Evolutionary conservation across 2,797 vertebrate species (phyloP).

Genomic region (Smutsia gigantea): DNA sequence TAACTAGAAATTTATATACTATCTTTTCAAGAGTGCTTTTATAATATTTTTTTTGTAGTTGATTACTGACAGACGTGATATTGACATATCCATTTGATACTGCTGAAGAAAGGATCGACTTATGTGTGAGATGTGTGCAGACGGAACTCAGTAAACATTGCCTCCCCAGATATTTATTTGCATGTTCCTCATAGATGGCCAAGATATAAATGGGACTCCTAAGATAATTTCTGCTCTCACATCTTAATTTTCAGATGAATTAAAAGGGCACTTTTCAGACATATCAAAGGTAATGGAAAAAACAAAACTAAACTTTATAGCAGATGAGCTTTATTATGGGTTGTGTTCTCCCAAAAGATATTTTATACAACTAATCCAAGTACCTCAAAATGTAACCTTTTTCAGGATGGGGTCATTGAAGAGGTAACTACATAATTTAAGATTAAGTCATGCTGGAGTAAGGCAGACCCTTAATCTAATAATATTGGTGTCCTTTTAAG

Average conservation of each 20-base stretch:
- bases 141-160: background rate
- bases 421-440: background rate
- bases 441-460: background rate
- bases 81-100: background rate
- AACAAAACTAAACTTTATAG: background rate
- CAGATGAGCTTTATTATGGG: background rate
- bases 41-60: background rate
- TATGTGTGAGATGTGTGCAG: background rate
- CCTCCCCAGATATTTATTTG: background rate
- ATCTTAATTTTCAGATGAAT: background rate
- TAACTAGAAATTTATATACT: background rate
- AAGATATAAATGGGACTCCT: background rate
- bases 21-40: background rate
- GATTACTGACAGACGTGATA: background rate
- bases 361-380: background rate
- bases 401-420: background rate
- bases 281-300: background rate
- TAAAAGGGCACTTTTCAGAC: background rate
- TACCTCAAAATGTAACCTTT: background rate
- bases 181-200: background rate
- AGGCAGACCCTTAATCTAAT: background rate
- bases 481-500: background rate
- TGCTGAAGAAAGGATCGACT: background rate
- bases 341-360: background rate
- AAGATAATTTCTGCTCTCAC: background rate